Evolutionary conservation across 2,797 vertebrate species (phyloP).

Genomic region (Menidia menidia): DNA sequence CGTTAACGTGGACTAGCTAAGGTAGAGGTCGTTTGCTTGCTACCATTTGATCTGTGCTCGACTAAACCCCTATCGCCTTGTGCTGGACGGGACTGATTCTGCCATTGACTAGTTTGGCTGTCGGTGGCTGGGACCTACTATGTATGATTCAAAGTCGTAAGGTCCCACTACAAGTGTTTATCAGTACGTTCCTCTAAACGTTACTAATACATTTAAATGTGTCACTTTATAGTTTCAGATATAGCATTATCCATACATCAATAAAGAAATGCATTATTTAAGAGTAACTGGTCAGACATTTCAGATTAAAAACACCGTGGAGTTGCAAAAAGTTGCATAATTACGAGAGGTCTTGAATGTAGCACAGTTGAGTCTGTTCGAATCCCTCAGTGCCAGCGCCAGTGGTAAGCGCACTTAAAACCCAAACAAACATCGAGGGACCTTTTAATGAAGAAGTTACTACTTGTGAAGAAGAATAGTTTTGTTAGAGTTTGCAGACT

Average conservation of each 20-base stretch:
- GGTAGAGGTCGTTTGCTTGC: constrained; percentile 54
- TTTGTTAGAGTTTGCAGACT: constrained; percentile 15
- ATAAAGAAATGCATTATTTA: accelerated
- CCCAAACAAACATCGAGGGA: constrained; percentile 76
- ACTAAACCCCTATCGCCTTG: constrained; percentile 60
- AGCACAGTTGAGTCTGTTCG: constrained; percentile 62
- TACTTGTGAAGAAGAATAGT: constrained; percentile 19
- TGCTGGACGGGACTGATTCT: constrained; percentile 31
- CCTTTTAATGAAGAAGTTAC: constrained; percentile 24
- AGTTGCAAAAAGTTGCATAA: constrained; percentile 58
- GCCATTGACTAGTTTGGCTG: constrained; percentile 67
- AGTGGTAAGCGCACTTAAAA: constrained; percentile 76
- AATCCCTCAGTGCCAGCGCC: constrained; percentile 72
- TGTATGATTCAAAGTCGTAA: constrained; percentile 62
- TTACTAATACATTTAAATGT: neutral
- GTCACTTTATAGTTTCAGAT: accelerated
- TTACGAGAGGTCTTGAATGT: constrained; percentile 56
- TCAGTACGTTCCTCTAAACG: neutral
- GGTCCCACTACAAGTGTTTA: neutral
- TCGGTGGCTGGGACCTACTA: constrained; percentile 40
- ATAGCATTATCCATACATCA: accelerated
- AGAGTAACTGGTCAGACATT: accelerated
- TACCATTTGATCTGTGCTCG: constrained; percentile 44
- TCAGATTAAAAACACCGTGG: constrained; percentile 5
- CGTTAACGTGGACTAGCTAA: constrained; percentile 6